Conservation (phyloP, 2,797 vertebrate genomes). For the Chloroceryle amazona region DNA sequence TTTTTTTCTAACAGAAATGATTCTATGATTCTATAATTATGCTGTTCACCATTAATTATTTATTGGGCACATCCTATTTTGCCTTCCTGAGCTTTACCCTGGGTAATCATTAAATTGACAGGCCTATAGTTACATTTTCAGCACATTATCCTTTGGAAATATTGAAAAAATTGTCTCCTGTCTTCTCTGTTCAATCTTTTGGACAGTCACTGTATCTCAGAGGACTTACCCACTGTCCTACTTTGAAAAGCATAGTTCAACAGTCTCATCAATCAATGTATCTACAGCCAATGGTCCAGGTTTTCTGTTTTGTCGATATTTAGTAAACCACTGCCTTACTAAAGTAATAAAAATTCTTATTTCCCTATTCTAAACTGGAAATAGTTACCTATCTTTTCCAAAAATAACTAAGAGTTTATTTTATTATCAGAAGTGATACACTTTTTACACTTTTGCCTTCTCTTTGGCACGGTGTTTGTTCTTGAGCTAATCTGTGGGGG, state of each 20-base stretch:
- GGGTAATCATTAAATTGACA: slow-evolving; percentile 11
- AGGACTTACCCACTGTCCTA: not conserved
- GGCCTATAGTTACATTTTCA: not conserved
- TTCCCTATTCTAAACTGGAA: not conserved
- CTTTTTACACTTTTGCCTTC: not conserved
- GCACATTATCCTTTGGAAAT: not conserved
- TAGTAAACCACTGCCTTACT: not conserved
- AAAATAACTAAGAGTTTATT: not conserved
- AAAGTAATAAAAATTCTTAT: not conserved
- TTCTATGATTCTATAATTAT: not conserved
- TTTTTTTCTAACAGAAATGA: not conserved
- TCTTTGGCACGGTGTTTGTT: not conserved
- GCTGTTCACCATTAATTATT: not conserved
- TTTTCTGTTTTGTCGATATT: not conserved
- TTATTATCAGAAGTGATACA: not conserved
- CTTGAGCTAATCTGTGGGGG: not conserved
- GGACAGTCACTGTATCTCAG: not conserved
- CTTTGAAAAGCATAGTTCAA: not conserved
- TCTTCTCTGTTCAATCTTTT: slow-evolving; percentile 33
- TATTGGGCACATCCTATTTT: not conserved
- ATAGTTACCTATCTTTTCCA: not conserved
- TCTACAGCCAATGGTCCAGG: not conserved
- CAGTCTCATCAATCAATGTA: not conserved
- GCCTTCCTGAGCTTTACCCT: not conserved
- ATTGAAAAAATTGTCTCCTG: slow-evolving; percentile 38